Evolutionary conservation across 2,113 vertebrate genomes (phyloP), one percentile per base, ranked within the genome.

Genomic region (Telmatochromis sp.): DNA sequence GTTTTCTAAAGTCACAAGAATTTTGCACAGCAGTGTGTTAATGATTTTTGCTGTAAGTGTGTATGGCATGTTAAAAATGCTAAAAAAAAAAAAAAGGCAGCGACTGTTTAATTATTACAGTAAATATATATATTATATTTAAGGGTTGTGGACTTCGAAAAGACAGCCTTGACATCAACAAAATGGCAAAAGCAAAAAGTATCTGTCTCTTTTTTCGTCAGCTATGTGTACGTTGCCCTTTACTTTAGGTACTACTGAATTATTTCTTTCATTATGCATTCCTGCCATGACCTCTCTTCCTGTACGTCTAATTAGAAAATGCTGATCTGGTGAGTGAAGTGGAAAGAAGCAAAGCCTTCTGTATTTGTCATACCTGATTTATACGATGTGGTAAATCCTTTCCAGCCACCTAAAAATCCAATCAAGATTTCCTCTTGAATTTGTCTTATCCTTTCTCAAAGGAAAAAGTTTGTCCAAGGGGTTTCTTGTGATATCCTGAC

Each of bases 281-380:
- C 5, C 87, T 95, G 93, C 90, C 93, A 86, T 86, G 92, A 94
- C 95, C 93, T 95, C 86, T 94, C 93, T 89, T 95, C 80, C 84
- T 95, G 79, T n/a, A 83, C 60, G 21, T 96, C 93, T 95, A 94
- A 80, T 51, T 95, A 95, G 88, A 96, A 96, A 96, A 94, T 91
- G 91, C 91, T 84, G 90, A 89, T 96, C 94, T 89, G 90, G 91
- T 95, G 91, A 95, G 93, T 90, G 89, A 96, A 95, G 91, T 91
- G 91, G 31, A 42, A 95, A 95, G 94, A 94, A 87, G 89, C 92
- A 95, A 96, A 96, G 21, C 92, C 89, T 95, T 96, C 90, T 89
- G 94, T 96, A 96, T 96, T 96, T 96, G 95, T 96, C 97, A 96
- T 99, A 99, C 98, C 98, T 98, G 98, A 97, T 97, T 96, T 96